Base-by-base conservation (phyloP, 2,797 vertebrate genomes). In the Masticophis lateralis region DNA sequence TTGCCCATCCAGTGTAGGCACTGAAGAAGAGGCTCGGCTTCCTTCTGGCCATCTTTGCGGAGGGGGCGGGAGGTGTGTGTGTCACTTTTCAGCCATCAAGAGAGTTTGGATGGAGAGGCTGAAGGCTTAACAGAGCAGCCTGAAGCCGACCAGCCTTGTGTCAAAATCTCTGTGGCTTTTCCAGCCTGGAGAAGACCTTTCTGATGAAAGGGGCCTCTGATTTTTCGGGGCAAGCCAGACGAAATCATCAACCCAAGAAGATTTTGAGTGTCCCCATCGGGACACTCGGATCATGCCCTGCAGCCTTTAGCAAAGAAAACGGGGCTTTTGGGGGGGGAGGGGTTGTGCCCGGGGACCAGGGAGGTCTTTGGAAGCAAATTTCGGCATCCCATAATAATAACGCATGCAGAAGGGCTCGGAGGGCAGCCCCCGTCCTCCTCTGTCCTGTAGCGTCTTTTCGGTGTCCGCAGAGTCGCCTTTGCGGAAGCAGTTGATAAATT, bases 181-280 rank as follows among this genome's bases (percentile, higher is more conserved):
- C 83, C 13, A 5, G 27, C 25, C 47, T 27, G 25, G 27, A 51
- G 83, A 3, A 53, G 47, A 87, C 11, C 20, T 25, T 47, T 2
- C 9, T 0, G 0, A 12, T 0, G 22, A 51, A 47, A 47, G 2
- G 18, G 32, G 18, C 14, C 74, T 47, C 37, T 0, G 9, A 3
- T 32, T 9, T 74, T n/a, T n/a, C 63, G 2, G 28, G 28, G 14
- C 0, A 16, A 74, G 32, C 7, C 32, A 3, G 37, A 18, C 2
- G 16, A 37, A 74, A 32, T 1, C 6, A 9, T 37, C 66, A 18
- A 18, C 69, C 69, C 69, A 18, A 20, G 13, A 7, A 69, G 32
- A 9, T 37, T 18, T 32, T 43, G 32, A 43, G 69, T 0, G 20
- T 8, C 74, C 18, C 37, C 74, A 9, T 20, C 7, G 3, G 37